Conservation (phyloP, 2,888 invertebrate species). For the Pristionchus entomophagus region DNA sequence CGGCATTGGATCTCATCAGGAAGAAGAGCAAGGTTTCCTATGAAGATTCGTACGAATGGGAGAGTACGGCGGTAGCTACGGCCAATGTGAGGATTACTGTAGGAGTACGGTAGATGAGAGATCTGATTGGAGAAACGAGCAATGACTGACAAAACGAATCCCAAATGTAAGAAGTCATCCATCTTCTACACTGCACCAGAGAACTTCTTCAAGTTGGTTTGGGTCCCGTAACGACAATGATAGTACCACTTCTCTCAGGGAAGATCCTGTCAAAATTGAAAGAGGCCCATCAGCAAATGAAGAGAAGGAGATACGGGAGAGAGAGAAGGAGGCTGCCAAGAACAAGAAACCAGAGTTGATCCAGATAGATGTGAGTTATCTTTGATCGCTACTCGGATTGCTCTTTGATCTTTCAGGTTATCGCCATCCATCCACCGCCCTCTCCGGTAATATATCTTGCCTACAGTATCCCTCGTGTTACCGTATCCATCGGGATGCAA, state of each 20-base stretch:
- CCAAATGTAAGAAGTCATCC: neutral
- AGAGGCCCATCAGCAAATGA: neutral
- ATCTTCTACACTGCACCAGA: conserved; percentile 1
- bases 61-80: neutral
- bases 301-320: conserved; percentile 13
- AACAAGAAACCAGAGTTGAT: neutral
- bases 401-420: conserved; percentile 9
- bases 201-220: conserved; percentile 10
- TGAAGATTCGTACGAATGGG: conserved; percentile 40
- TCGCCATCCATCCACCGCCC: neutral
- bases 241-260: neutral
- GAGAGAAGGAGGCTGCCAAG: conserved; percentile 12
- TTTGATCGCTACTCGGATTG: neutral
- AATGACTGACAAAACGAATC: conserved; percentile 9
- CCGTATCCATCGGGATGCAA: too few relatives aligned
- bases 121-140: neutral
- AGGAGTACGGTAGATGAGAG: neutral
- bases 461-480: neutral
- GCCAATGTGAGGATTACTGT: conserved; percentile 22
- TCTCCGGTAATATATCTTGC: neutral
- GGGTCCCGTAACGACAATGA: neutral
- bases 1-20: neutral
- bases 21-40: neutral
- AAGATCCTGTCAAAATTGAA: neutral
- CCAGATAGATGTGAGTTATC: neutral